Evolutionary conservation across 2,888 invertebrate species (phyloP).

Genomic region (Prosapia bicincta): DNA sequence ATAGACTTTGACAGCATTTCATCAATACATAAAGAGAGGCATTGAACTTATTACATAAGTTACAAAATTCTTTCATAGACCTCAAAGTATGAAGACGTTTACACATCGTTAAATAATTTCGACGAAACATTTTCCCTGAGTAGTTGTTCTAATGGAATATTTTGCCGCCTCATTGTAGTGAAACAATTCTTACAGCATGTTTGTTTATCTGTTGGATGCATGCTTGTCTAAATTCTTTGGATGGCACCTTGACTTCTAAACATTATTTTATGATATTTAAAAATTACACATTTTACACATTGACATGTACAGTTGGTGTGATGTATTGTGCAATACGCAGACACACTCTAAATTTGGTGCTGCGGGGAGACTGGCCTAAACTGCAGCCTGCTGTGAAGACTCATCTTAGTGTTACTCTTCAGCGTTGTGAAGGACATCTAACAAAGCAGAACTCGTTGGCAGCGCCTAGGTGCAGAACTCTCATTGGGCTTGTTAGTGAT

Average conservation of each 20-base stretch:
- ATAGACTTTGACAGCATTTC: no score
- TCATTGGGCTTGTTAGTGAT: not conserved
- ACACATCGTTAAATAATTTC: no score
- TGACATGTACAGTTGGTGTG: conserved; percentile 2
- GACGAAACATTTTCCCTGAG: no score
- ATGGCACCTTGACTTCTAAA: not conserved
- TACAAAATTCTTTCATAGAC: no score
- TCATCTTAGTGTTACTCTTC: not conserved
- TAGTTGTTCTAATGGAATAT: no score
- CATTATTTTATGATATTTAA: not conserved
- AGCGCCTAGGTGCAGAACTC: not conserved
- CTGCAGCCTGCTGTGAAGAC: not conserved
- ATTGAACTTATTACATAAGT: no score
- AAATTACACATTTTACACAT: not conserved
- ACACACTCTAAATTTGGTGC: conserved; percentile 2
- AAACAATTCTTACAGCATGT: not conserved
- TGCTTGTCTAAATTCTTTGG: not conserved
- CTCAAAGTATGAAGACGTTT: no score
- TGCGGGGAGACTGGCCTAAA: not conserved
- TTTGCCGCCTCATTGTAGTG: not conserved
- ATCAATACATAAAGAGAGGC: no score
- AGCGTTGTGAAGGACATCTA: not conserved
- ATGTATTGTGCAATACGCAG: conserved; percentile 2
- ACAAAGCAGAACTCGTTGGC: not conserved
- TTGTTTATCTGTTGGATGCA: not conserved